phyloP scores from a whole-genome alignment of 1,140 invertebrate genomes.

The Drosophila auraria region DNA sequence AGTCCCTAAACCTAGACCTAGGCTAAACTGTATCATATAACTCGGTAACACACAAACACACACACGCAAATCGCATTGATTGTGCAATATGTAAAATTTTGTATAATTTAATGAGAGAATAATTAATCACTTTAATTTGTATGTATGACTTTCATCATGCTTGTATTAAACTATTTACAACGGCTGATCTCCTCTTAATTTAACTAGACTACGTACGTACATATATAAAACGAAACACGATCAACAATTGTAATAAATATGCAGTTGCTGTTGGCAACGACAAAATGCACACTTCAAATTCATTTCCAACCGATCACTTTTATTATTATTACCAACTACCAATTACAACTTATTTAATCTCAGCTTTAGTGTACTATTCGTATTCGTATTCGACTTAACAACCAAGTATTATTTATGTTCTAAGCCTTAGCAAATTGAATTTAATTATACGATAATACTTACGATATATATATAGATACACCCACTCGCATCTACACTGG shows the following conservation, averaged over 20 bases:
- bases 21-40: constrained; percentile 19
- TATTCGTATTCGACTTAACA: constrained; percentile 47
- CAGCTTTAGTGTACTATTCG: constrained; percentile 37
- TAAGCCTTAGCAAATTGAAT: constrained; percentile 75
- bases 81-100: constrained; percentile 74
- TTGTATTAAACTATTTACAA: constrained; percentile 66
- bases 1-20: constrained; percentile 13
- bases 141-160: constrained; percentile 43
- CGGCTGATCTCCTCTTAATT: constrained; percentile 80
- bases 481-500: constrained; percentile 28
- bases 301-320: constrained; percentile 54
- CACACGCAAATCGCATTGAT: constrained; percentile 58
- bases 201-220: constrained; percentile 49
- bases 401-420: constrained; percentile 76
- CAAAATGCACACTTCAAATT: constrained; percentile 50
- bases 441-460: constrained; percentile 43
- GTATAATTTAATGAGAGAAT: constrained; percentile 51
- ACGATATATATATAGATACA: constrained; percentile 24
- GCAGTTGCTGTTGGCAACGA: not conserved
- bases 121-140: constrained; percentile 35
- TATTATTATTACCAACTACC: constrained; percentile 24
- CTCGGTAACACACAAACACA: constrained; percentile 29
- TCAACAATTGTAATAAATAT: constrained; percentile 62
- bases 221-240: constrained; percentile 16
- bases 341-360: constrained; percentile 37